Evolutionary conservation across 37 sponge, comb jelly and placozoan genomes (phyloP), one percentile per base, ranked within the genome.

Genomic region (Axinella damicornis): DNA sequence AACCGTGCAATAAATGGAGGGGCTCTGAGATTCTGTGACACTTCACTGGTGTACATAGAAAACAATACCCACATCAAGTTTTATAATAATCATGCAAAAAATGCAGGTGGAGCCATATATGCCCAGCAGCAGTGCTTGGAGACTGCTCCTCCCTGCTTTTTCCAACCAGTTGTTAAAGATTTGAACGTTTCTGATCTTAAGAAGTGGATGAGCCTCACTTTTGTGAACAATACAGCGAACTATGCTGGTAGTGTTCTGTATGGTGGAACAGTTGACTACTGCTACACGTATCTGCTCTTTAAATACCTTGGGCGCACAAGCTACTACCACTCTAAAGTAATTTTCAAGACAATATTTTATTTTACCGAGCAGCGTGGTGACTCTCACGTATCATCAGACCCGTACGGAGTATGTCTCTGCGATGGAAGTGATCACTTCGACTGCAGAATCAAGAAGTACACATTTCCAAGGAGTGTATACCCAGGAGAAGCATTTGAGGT

Each of bases 181-280:
- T 28, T 57, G 2, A 41, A 72, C 22, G 21, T 33, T 28, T 2
- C 2, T 25, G 5, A 15, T 32, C 32, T 33, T 32, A 75, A 57
- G 76, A 6, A 33, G 1, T 38, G 22, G 53, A 32, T 55, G 35
- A 20, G 1, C 17, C 35, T 75, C 20, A 30, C 28, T 4, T 75
- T 75, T 57, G 36, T 12, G 35, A 57, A 57, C 35, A 75, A 75
- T 32, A 55, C 32, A 20, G 76, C 76, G 1, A 31, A 31, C 15
- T 14, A 30, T 5, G 58, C 76, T 57, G 76, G 76, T 57, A 5
- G 20, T 75, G 76, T 36, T 20, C 21, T 75, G 25, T 75, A 75
- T 57, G 76, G 76, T 57, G 76, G 76, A 2, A 12, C 76, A 20
- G 59, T 75, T 18, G 76, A 75, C 20, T 33, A 34, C 35, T 75